phyloP scores from a whole-genome alignment of 2,113 vertebrate genomes.

The Odobenus rosmarus region DNA sequence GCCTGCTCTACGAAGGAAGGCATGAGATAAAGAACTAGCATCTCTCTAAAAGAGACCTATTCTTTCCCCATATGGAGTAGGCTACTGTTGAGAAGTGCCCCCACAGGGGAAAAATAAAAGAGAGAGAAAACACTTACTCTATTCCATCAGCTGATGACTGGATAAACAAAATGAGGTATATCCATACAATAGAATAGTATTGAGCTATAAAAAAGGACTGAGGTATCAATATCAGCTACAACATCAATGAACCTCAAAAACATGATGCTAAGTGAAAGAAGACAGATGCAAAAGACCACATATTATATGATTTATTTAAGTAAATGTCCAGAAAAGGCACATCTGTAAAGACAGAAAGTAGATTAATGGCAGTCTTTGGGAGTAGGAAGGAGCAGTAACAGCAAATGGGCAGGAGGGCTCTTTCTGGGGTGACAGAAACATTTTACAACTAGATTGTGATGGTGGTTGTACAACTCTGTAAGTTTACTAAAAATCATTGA shows the following conservation, averaged over 20 bases:
- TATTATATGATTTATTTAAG: neutral
- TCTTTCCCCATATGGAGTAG: neutral
- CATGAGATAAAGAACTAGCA: neutral
- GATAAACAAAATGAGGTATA: neutral
- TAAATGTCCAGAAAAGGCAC: conserved; percentile 9
- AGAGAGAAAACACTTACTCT: neutral
- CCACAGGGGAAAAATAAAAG: neutral
- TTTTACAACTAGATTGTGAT: neutral
- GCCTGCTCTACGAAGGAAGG: neutral
- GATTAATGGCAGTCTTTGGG: neutral
- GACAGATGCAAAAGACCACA: neutral
- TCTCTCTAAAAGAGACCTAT: neutral
- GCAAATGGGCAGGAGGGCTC: neutral
- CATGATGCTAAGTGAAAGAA: neutral
- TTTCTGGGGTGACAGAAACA: neutral
- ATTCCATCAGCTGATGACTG: neutral
- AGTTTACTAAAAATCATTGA: neutral
- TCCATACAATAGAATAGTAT: neutral
- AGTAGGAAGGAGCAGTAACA: neutral
- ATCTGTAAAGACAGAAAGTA: neutral
- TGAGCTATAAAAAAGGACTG: neutral
- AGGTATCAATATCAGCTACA: neutral
- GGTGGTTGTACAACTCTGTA: neutral
- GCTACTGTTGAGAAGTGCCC: neutral
- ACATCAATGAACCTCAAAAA: neutral